Conservation (phyloP, 1,140 invertebrate genomes). For the Drosophila prosaltans region DNA sequence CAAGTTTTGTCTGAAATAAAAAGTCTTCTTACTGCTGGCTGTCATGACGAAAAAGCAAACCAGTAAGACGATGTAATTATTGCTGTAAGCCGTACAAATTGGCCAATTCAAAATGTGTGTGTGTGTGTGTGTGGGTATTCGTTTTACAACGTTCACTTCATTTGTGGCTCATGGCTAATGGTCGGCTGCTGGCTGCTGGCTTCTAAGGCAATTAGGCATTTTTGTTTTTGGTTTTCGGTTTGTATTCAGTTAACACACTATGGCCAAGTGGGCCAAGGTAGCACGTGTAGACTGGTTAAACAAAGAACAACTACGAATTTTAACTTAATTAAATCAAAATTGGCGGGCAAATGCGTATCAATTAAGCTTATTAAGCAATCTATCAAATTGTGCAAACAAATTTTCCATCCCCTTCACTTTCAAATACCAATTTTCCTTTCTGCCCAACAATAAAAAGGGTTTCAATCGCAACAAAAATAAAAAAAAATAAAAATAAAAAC, state of each 20-base stretch:
- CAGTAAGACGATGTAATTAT: slow-evolving; percentile 60
- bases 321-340: slow-evolving; percentile 79
- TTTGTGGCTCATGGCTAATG: not conserved
- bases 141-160: not conserved
- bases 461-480: slow-evolving; percentile 49
- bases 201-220: slow-evolving; percentile 19
- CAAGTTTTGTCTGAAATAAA: not conserved
- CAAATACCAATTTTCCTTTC: too few relatives aligned
- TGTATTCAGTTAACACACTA: not conserved
- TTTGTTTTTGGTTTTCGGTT: slow-evolving; percentile 28
- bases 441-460: slow-evolving; percentile 28
- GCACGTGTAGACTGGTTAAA: slow-evolving; percentile 1
- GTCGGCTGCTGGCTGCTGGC: not conserved
- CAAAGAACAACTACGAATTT: slow-evolving; percentile 45
- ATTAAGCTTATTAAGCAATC: slow-evolving; percentile 82
- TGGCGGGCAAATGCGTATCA: slow-evolving; percentile 71
- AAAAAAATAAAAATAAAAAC: slow-evolving; percentile 33
- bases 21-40: not conserved
- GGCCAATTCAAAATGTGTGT: slow-evolving; percentile 64
- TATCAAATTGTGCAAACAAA: slow-evolving; percentile 77
- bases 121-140: not conserved
- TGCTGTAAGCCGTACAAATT: slow-evolving; percentile 78
- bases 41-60: slow-evolving; percentile 23
- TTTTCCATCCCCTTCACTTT: not conserved
- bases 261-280: slow-evolving; percentile 9